These are phyloP conservation scores for Alligator mississippiensis DNA, from an alignment of 2,113 vertebrate species.

Conservation along the genomic window DNA sequence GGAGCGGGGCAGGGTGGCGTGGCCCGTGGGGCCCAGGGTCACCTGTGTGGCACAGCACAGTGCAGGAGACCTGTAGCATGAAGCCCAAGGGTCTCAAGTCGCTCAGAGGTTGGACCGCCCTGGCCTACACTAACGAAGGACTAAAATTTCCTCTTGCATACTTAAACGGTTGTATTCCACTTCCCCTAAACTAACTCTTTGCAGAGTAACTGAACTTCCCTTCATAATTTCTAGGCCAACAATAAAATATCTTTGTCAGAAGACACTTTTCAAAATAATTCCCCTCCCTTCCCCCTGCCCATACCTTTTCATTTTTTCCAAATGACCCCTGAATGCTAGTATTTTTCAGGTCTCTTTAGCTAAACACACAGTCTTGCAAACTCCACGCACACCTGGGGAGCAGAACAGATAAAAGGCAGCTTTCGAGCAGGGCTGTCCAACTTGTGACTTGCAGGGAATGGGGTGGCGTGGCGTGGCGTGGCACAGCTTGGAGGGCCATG, in stretches of 20 bases:
- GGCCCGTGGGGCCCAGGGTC: too few species aligned
- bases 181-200: background rate
- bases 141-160: rapidly evolving
- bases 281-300: background rate
- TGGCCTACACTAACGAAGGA: background rate
- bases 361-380: background rate
- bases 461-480: too few species aligned
- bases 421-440: background rate
- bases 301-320: background rate
- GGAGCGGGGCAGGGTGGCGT: too few species aligned
- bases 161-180: background rate
- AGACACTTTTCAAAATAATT: background rate
- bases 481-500: too few species aligned
- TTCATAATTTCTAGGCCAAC: background rate
- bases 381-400: background rate
- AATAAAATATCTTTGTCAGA: background rate
- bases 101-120: background rate
- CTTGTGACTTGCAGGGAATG: too few species aligned
- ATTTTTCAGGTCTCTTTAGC: background rate
- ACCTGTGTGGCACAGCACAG: too few species aligned
- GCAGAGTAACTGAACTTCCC: background rate
- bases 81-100: background rate
- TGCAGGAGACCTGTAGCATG: too few species aligned
- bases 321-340: background rate
- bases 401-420: background rate